These are phyloP conservation scores for Lepidonotus clava DNA, from an alignment of 2,888 invertebrate species.

Conservation along the genomic window DNA sequence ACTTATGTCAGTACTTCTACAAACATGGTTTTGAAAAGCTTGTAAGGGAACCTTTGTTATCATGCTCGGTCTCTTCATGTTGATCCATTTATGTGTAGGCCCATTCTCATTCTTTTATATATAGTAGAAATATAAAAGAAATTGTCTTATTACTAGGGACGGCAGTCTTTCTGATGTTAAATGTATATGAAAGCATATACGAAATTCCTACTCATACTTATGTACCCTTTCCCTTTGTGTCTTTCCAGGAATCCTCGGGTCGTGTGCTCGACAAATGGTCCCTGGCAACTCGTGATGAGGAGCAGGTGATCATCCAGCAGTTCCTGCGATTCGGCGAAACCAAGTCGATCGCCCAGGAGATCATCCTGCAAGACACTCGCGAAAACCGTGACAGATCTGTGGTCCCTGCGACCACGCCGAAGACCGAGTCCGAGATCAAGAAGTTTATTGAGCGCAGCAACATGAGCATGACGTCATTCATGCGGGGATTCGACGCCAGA, in stretches of 20 bases:
- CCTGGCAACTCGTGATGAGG: conserved; percentile 92
- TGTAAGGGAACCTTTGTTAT: too few species aligned
- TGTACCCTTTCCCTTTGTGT: not conserved
- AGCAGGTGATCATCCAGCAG: conserved; percentile 94
- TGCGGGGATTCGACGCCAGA: conserved; percentile 75
- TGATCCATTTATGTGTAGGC: too few species aligned
- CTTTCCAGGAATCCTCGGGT: conserved; percentile 88
- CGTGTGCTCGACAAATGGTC: conserved; percentile 93
- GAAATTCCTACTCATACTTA: too few species aligned
- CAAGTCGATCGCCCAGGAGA: conserved; percentile 88
- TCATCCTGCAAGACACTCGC: conserved; percentile 81
- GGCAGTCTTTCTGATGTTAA: too few species aligned
- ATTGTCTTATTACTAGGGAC: too few species aligned
- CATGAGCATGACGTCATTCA: conserved; percentile 75
- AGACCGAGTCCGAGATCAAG: conserved; percentile 57
- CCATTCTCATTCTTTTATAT: too few species aligned
- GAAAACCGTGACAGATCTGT: conserved; percentile 63
- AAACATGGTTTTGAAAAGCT: too few species aligned
- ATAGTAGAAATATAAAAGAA: too few species aligned
- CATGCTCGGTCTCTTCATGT: too few species aligned
- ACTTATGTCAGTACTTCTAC: too few species aligned
- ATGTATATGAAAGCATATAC: too few species aligned
- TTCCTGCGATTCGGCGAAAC: conserved; percentile 95
- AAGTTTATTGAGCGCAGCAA: conserved; percentile 62
- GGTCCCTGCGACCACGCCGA: conserved; percentile 42